Evolutionary conservation across 35 echinoderm and acorn worm species (phyloP).

Genomic region (Heliocidaris tuberculata): DNA sequence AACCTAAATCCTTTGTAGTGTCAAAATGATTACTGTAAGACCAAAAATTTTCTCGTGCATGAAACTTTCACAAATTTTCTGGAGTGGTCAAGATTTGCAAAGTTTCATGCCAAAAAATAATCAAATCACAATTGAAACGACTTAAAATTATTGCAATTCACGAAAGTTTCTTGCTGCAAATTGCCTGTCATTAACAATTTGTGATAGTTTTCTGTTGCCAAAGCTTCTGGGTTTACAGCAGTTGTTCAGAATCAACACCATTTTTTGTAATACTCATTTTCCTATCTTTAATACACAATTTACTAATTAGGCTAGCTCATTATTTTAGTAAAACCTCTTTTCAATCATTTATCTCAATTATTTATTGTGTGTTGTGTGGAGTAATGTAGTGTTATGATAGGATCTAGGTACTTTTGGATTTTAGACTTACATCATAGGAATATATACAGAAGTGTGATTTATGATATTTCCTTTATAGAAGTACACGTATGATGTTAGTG

Average conservation of each 20-base stretch:
- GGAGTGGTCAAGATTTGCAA: too few relatives aligned
- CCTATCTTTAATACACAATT: too few relatives aligned
- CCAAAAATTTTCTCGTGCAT: too few relatives aligned
- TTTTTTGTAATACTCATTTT: neutral
- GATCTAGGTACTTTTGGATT: neutral
- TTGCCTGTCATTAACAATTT: too few relatives aligned
- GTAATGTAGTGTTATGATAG: neutral
- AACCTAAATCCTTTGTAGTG: neutral
- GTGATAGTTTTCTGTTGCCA: too few relatives aligned
- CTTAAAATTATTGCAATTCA: too few relatives aligned
- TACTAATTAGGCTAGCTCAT: too few relatives aligned
- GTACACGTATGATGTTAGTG: neutral
- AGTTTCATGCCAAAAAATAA: too few relatives aligned
- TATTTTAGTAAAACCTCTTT: neutral
- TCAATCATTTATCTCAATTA: neutral
- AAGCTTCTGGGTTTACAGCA: too few relatives aligned
- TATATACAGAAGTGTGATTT: neutral
- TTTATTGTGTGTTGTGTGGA: neutral
- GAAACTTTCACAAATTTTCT: too few relatives aligned
- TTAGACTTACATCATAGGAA: neutral
- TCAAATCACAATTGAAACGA: too few relatives aligned
- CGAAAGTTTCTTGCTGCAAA: too few relatives aligned
- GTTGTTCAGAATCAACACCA: neutral
- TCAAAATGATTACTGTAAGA: neutral
- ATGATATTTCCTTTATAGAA: neutral